Evolutionary conservation across 2,113 vertebrate species (phyloP).

Genomic region (Ciconia stormi): DNA sequence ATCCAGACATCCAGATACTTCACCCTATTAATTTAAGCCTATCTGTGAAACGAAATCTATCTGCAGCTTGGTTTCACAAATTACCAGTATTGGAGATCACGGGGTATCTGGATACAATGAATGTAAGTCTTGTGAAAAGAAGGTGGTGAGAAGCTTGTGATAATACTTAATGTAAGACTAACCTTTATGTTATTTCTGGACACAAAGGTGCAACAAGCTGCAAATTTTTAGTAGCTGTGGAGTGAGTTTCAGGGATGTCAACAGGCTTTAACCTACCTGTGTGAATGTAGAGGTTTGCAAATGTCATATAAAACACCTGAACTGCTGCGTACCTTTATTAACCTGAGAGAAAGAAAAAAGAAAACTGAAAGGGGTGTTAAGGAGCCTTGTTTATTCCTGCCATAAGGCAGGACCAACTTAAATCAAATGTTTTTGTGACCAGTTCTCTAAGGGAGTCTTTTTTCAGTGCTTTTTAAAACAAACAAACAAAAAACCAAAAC

Average conservation of each 20-base stretch:
- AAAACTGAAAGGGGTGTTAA: neutral
- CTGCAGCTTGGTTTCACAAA: slow-evolving; percentile 86
- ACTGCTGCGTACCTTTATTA: neutral
- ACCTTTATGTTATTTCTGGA: neutral
- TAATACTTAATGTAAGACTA: neutral
- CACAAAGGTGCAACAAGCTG: neutral
- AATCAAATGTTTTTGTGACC: neutral
- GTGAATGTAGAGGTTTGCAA: neutral
- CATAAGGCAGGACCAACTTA: neutral
- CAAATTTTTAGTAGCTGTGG: neutral
- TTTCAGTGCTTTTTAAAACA: neutral
- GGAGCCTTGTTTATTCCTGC: neutral
- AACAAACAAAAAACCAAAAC: no score
- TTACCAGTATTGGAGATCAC: slow-evolving; percentile 86
- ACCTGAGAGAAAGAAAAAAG: neutral
- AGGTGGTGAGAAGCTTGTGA: neutral
- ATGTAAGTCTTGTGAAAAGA: slow-evolving; percentile 75
- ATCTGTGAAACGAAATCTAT: slow-evolving; percentile 85
- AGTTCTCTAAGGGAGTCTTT: neutral
- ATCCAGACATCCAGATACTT: slow-evolving; percentile 85
- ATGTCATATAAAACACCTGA: neutral
- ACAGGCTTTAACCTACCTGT: neutral
- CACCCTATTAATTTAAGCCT: slow-evolving; percentile 91
- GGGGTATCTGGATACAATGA: slow-evolving; percentile 84
- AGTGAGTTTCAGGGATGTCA: neutral